These are phyloP conservation scores for Quadriops clusia DNA, from an alignment of 2,888 invertebrate genomes.

Conservation along the genomic window DNA sequence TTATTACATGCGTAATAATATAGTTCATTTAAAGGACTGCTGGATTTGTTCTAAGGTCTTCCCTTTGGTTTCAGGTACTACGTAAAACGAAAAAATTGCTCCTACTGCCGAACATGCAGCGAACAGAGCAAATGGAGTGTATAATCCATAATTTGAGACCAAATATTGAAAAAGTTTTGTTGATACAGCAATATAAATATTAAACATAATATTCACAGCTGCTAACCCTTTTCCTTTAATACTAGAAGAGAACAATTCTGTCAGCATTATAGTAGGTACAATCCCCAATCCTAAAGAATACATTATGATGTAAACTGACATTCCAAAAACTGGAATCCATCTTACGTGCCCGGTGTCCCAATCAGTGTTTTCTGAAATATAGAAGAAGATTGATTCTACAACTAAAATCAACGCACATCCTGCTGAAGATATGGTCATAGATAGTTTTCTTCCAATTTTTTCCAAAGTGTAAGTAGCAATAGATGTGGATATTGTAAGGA, in stretches of 20 bases:
- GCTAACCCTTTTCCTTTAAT: constrained; percentile 24
- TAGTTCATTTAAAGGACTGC: constrained; percentile 21
- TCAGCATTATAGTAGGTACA: constrained; percentile 21
- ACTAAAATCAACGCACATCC: constrained; percentile 17
- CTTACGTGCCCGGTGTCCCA: constrained; percentile 15
- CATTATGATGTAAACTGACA: constrained; percentile 22
- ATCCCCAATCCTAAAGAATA: constrained; percentile 24
- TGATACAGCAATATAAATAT: constrained; percentile 18
- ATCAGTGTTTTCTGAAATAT: constrained; percentile 16
- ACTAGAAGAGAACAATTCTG: constrained; percentile 28
- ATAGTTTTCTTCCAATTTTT: constrained; percentile 20
- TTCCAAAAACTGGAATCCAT: constrained; percentile 26
- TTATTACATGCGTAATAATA: too few species aligned
- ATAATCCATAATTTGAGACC: constrained; percentile 21
- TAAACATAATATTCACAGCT: constrained; percentile 21
- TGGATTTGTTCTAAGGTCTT: constrained; percentile 30
- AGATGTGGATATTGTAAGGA: too few species aligned
- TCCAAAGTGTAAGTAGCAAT: constrained; percentile 15
- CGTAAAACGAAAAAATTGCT: constrained; percentile 20
- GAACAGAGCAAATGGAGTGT: constrained; percentile 24
- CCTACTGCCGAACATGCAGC: constrained; percentile 18
- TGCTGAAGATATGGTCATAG: constrained; percentile 18
- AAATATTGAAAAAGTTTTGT: constrained; percentile 28
- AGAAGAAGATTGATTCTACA: constrained; percentile 20
- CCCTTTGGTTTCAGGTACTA: constrained; percentile 30